phyloP scores from a whole-genome alignment of 2,888 invertebrate species.

The Amiota minor region DNA sequence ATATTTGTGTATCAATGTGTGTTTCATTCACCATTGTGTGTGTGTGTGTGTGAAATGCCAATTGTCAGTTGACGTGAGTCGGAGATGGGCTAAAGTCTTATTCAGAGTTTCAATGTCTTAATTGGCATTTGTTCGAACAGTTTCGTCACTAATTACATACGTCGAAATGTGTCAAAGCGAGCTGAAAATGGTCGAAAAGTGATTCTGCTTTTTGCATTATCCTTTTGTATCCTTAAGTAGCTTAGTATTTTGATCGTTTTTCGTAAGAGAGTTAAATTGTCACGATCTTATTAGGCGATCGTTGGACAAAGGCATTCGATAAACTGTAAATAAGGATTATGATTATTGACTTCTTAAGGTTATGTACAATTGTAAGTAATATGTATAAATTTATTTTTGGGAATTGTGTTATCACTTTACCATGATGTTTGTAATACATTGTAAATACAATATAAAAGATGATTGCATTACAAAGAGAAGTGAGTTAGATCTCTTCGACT shows the following conservation, averaged over 20 bases:
- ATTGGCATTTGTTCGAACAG: slow-evolving; percentile 21
- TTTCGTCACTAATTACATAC: slow-evolving; percentile 8
- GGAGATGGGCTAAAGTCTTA: not conserved
- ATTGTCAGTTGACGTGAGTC: too few species aligned
- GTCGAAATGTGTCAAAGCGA: slow-evolving; percentile 9
- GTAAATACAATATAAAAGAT: too few species aligned
- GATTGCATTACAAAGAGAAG: too few species aligned
- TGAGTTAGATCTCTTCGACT: too few species aligned
- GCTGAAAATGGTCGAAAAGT: not conserved
- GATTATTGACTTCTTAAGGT: too few species aligned
- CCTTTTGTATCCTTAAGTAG: slow-evolving; percentile 1
- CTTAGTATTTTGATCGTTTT: not conserved
- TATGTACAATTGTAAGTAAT: too few species aligned
- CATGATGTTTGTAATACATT: too few species aligned
- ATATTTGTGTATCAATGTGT: too few species aligned
- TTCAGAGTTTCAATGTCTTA: slow-evolving; percentile 18
- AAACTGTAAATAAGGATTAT: too few species aligned
- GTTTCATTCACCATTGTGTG: not conserved
- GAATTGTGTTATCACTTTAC: too few species aligned
- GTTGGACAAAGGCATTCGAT: too few species aligned
- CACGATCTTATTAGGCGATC: slow-evolving; percentile 5
- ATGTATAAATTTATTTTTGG: too few species aligned
- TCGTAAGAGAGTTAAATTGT: not conserved
- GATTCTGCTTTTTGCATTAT: not conserved
- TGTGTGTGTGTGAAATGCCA: not conserved